These are phyloP conservation scores for Drosophila peninsularis DNA, from an alignment of 2,888 invertebrate genomes.

Conservation along the genomic window DNA sequence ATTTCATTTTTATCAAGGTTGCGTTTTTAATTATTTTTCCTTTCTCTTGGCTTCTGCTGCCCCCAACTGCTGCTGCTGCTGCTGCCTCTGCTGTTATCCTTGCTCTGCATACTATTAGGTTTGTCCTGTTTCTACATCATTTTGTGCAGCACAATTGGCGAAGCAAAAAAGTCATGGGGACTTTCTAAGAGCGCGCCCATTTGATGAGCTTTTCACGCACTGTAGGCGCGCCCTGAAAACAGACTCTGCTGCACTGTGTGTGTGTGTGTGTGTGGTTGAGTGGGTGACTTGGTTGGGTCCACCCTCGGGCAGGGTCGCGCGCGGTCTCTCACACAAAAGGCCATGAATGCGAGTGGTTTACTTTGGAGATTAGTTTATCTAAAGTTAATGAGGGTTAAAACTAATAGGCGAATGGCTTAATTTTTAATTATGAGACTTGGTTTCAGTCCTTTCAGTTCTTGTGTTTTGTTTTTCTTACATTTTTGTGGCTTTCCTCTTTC, in stretches of 20 bases:
- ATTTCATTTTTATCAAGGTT: conserved; percentile 84
- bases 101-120: conserved; percentile 70
- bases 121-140: conserved; percentile 74
- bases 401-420: conserved; percentile 81
- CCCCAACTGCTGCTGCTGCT: conserved; percentile 21
- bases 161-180: conserved; percentile 46
- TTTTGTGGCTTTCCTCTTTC: conserved; percentile 38
- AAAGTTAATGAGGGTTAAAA: conserved; percentile 81
- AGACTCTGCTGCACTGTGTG: conserved; percentile 9
- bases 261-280: not conserved
- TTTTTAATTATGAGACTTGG: conserved; percentile 80
- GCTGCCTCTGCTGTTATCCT: conserved; percentile 20
- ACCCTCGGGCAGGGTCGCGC: conserved; percentile 67
- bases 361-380: conserved; percentile 81
- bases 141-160: conserved; percentile 56
- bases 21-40: conserved; percentile 84
- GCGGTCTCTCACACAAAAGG: conserved; percentile 46
- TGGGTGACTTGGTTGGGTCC: conserved; percentile 15
- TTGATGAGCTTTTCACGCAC: conserved; percentile 80
- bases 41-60: conserved; percentile 60
- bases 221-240: conserved; percentile 68
- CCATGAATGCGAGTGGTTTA: conserved; percentile 77
- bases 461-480: conserved; percentile 49
- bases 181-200: conserved; percentile 50
- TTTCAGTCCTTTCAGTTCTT: conserved; percentile 45